Conservation (phyloP, 2,888 invertebrate species). For the Masnerella sp. region DNA sequence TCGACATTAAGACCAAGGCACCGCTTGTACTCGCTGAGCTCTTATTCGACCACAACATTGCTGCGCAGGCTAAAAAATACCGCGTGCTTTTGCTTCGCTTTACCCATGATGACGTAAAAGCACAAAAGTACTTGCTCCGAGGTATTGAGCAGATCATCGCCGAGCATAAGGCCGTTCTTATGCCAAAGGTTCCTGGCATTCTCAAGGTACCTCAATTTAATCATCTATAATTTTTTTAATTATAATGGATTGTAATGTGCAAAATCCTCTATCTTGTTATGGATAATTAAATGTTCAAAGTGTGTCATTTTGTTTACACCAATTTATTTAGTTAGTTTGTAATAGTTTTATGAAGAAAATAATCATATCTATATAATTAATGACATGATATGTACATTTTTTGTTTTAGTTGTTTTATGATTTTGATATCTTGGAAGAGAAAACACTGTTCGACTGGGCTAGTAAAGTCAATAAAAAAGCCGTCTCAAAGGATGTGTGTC, state of each 20-base stretch:
- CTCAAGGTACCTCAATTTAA: too few species aligned
- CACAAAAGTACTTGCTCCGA: slow-evolving; percentile 94
- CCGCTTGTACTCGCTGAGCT: slow-evolving; percentile 95
- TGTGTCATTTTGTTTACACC: too few species aligned
- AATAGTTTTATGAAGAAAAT: too few species aligned
- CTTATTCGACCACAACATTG: slow-evolving; percentile 82
- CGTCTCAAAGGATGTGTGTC: slow-evolving; percentile 92
- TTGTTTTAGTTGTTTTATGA: slow-evolving; percentile 90
- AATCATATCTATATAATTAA: background rate
- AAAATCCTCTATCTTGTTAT: too few species aligned
- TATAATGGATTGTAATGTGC: too few species aligned
- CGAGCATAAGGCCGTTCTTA: slow-evolving; percentile 86
- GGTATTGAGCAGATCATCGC: slow-evolving; percentile 96
- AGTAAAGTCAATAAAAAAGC: slow-evolving; percentile 97
- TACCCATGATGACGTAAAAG: slow-evolving; percentile 88
- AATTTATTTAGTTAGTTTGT: slow-evolving; percentile 14
- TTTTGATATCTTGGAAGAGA: slow-evolving; percentile 95
- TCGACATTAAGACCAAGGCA: slow-evolving; percentile 96
- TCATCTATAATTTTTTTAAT: too few species aligned
- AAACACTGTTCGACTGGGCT: slow-evolving; percentile 96
- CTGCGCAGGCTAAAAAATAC: slow-evolving; percentile 86
- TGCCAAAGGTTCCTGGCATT: slow-evolving; percentile 93
- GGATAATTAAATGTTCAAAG: too few species aligned
- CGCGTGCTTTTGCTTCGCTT: slow-evolving; percentile 89
- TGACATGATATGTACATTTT: slow-evolving; percentile 6